Evolutionary conservation across 1,140 invertebrate species (phyloP).

Genomic region (Dysdera silvatica): DNA sequence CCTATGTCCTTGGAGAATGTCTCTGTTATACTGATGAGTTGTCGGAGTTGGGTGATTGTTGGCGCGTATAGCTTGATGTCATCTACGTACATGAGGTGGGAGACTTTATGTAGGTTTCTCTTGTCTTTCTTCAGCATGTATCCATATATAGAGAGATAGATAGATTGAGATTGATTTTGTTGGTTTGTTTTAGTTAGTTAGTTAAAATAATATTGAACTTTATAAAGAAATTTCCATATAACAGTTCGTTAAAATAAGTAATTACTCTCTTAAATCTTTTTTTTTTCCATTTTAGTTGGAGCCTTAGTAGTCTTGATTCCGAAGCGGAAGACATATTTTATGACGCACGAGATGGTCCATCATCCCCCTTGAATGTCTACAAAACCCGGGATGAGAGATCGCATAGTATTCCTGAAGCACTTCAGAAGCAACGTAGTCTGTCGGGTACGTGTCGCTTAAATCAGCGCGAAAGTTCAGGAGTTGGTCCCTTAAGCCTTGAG

Average conservation of each 20-base stretch:
- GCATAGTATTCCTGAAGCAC: conserved; percentile 31
- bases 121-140: too few species aligned
- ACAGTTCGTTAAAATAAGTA: not conserved
- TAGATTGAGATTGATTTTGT: too few species aligned
- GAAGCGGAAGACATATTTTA: conserved; percentile 55
- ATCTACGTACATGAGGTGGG: too few species aligned
- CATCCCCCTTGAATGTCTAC: conserved; percentile 36
- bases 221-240: not conserved
- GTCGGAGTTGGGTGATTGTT: too few species aligned
- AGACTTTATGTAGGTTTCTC: too few species aligned
- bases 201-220: not conserved
- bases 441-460: conserved; percentile 19
- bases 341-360: conserved; percentile 38
- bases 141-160: too few species aligned
- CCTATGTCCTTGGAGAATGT: too few species aligned
- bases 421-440: conserved; percentile 32
- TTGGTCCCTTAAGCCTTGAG: conserved; percentile 8
- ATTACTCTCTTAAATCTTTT: not conserved
- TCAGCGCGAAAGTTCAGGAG: conserved; percentile 7
- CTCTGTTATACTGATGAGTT: too few species aligned
- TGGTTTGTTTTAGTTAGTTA: too few species aligned
- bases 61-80: too few species aligned
- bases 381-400: conserved; percentile 47
- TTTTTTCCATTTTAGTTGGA: conserved; percentile 49
- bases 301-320: conserved; percentile 64